Conservation (phyloP, 35 echinoderm and acorn worm genomes). For the Holothuria glaberrima region DNA sequence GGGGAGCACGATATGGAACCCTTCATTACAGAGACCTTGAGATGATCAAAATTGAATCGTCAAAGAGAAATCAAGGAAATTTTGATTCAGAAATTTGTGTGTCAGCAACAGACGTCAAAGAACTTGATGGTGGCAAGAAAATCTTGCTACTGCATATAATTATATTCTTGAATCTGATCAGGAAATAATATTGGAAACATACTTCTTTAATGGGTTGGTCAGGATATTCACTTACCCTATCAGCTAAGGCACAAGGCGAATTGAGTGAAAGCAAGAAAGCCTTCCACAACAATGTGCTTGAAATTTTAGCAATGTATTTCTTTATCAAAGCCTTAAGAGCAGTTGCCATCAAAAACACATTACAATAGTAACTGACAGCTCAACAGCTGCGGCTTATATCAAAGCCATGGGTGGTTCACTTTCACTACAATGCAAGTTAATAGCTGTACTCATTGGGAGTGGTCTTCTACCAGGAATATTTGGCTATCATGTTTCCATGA, state of each 20-base stretch:
- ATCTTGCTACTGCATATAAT: neutral
- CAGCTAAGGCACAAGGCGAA: slow-evolving; percentile 8
- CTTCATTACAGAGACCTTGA: slow-evolving; percentile 39
- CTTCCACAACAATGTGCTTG: slow-evolving; percentile 34
- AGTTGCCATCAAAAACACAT: slow-evolving; percentile 12
- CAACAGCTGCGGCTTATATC: slow-evolving; percentile 44
- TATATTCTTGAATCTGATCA: neutral
- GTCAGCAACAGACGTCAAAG: neutral
- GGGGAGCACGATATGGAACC: slow-evolving; percentile 13
- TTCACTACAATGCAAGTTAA: slow-evolving; percentile 1
- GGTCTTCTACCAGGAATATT: neutral
- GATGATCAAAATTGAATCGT: no score
- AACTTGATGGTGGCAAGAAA: slow-evolving; percentile 47
- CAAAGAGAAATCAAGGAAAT: slow-evolving; percentile 31
- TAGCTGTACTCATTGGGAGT: slow-evolving; percentile 48
- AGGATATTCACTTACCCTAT: neutral
- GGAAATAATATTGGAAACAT: slow-evolving; percentile 40
- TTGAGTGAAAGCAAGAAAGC: slow-evolving; percentile 28
- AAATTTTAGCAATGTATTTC: slow-evolving; percentile 24
- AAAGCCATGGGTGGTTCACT: slow-evolving; percentile 50
- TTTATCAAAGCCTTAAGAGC: neutral
- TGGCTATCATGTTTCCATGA: slow-evolving; percentile 22
- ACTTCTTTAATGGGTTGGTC: neutral
- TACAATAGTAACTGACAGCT: slow-evolving; percentile 15
- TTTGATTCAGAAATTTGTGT: slow-evolving; percentile 34